Evolutionary conservation across 1,140 invertebrate species (phyloP), one percentile per base, ranked within the genome.

Genomic region (Drosophila nasuta): DNA sequence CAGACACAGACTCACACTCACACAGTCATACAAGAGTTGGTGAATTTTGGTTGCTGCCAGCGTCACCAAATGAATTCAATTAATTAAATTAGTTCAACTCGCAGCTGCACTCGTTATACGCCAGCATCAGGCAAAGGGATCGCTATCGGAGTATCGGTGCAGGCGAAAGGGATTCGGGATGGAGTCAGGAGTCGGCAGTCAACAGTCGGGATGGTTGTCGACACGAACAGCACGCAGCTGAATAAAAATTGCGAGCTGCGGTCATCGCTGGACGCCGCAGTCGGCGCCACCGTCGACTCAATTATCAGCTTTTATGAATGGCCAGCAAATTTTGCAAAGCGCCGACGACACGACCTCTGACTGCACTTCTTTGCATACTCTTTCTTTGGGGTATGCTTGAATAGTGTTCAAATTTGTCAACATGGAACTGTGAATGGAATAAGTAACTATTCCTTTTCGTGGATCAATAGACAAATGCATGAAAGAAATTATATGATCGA

Each of bases 11-110:
- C 30, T 48, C 20, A 38, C 41, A 7, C 46, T 48, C 20, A 38
- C 41, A 7, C 46, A 45, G 11, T 45, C 49, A 20, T 7, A 43
- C n/a, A 20, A 3, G 30, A 17, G 52, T 45, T 59, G 54, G 46
- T 46, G 63, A 57, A 35, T 58, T 63, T 74, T 63, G 51, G 79
- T 60, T 62, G 38, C 51, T 15, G 49, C 51, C 68, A 69, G 15
- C 38, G 59, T 71, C 66, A 41, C 82, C 72, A 85, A 85, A 86
- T 85, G 82, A 85, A 86, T 85, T 86, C 82, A 86, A 86, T 86
- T 86, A 86, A 86, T 86, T 86, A 79, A 86, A 86, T 86, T 86
- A 86, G 78, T 70, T 66, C 51, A 54, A 75, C 79, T 74, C 45
- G 58, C 78, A 77, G 48, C 49, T 57, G 68, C 35, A 38, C 7